Evolutionary conservation across 2,113 vertebrate genomes (phyloP).

Genomic region (Pagrus major): DNA sequence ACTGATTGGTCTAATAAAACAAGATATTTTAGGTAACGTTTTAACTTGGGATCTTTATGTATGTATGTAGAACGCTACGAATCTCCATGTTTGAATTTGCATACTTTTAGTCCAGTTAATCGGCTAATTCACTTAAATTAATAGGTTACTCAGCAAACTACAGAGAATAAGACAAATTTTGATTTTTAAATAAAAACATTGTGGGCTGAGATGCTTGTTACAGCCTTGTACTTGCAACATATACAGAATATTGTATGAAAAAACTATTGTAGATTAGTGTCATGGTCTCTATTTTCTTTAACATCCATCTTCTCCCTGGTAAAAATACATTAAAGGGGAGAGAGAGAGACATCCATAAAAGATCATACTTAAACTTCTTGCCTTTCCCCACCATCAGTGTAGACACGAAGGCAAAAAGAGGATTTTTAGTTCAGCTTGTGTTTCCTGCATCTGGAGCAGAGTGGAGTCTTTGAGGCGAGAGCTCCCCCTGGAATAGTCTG

Average conservation of each 20-base stretch:
- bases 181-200: too few species aligned
- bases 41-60: neutral
- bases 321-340: neutral
- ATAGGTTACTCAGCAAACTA: too few species aligned
- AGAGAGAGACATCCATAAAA: neutral
- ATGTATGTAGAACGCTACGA: neutral
- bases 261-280: neutral
- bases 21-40: too few species aligned
- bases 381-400: neutral
- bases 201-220: too few species aligned
- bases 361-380: neutral
- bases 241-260: neutral
- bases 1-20: neutral
- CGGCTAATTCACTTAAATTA: too few species aligned
- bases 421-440: neutral
- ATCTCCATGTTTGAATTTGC: neutral
- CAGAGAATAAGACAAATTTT: too few species aligned
- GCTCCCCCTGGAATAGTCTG: conserved; percentile 60
- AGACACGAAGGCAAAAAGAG: neutral
- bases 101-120: neutral
- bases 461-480: neutral
- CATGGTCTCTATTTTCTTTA: neutral
- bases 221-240: too few species aligned
- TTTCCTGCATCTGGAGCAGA: neutral
- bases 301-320: neutral